Base-by-base conservation (phyloP, 2,113 vertebrate genomes). In the Garra rufa region DNA sequence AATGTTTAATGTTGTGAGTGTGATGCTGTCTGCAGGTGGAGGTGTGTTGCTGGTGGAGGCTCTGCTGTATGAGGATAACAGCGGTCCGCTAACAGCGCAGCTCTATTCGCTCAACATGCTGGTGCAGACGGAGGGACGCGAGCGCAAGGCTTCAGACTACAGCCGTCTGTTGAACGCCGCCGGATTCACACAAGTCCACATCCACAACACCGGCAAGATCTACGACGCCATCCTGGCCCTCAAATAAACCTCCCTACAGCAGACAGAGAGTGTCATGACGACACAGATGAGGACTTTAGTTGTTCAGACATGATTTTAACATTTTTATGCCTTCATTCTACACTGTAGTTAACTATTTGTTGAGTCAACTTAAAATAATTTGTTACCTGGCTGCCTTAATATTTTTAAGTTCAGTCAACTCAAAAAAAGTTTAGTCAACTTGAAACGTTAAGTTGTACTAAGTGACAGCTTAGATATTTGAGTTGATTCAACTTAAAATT, bases 61-160 rank as follows among this genome's bases (percentile, higher is more conserved):
- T 0, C 85, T 97, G 28, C 91, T 98, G 79, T 88, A 91, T 1
- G 95, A 95, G 52, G 96, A 96, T 2, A 92, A 89, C 21, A 93
- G 93, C 4, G 96, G 96, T 0, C 96, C 96, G 0, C 83, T 95
- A 15, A 93, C 91, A 3, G 92, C 92, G 0, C 96, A 97, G 10
- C 94, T 98, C 3, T 95, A 92, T 87, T 97, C 95, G 0, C 91
- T 99, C 19, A 98, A 96, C 87, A 96, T 97, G 96, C 91, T 98
- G 82, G 92, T 97, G 2, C 97, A 97, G 94, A 96, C 96, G 0
- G 95, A 96, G 90, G 97, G 97, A 9, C 94, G 89, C 14, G 97
- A 98, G 90, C 50, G 95, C 69, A 95, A 91, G 8, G 87, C 89
- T 26, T 78, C 89, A 4, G 93, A 97, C 87, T 97, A 96, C 89